phyloP scores from a whole-genome alignment of 1,140 invertebrate species.

The Drosophila obscura region DNA sequence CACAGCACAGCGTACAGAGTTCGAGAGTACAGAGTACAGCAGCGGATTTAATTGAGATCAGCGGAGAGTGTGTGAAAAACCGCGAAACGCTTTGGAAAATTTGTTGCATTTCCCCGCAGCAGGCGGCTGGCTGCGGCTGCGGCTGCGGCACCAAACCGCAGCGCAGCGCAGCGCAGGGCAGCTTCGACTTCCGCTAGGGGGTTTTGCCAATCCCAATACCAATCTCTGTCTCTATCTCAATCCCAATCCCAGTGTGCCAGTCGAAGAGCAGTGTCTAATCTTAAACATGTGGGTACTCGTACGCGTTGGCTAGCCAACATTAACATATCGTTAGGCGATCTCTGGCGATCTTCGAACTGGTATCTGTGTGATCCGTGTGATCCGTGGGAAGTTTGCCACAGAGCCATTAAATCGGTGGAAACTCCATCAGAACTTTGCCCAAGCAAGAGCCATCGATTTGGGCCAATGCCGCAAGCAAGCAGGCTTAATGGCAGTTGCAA shows the following conservation, averaged over 20 bases:
- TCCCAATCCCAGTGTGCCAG: constrained; percentile 33
- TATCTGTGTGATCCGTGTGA: constrained; percentile 41
- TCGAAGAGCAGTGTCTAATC: constrained; percentile 53
- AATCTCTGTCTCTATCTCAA: no score
- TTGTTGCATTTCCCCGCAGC: constrained; percentile 32
- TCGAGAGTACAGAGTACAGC: constrained; percentile 37
- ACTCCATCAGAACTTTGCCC: constrained; percentile 41
- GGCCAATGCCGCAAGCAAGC: not conserved
- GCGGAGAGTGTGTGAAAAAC: constrained; percentile 69
- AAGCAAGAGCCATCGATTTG: constrained; percentile 39
- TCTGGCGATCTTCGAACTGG: constrained; percentile 18
- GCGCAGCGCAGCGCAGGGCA: constrained; percentile 37
- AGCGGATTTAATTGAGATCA: constrained; percentile 80
- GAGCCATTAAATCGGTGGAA: constrained; percentile 44
- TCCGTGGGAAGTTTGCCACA: constrained; percentile 73
- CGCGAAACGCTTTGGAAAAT: constrained; percentile 65
- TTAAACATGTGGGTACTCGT: constrained; percentile 69
- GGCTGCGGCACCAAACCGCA: constrained; percentile 33
- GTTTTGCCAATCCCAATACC: constrained; percentile 52
- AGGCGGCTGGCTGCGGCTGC: constrained; percentile 6
- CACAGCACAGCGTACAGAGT: not conserved
- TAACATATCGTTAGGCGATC: constrained; percentile 74
- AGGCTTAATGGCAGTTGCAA: constrained; percentile 12
- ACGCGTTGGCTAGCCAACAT: constrained; percentile 27
- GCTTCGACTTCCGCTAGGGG: constrained; percentile 64